A percentile compares a stretch with the other conserved stretches of the same genome.
These are phyloP conservation scores for Eclectus roratus DNA, from an alignment of 2,113 vertebrate genomes.

Conservation along the genomic window DNA sequence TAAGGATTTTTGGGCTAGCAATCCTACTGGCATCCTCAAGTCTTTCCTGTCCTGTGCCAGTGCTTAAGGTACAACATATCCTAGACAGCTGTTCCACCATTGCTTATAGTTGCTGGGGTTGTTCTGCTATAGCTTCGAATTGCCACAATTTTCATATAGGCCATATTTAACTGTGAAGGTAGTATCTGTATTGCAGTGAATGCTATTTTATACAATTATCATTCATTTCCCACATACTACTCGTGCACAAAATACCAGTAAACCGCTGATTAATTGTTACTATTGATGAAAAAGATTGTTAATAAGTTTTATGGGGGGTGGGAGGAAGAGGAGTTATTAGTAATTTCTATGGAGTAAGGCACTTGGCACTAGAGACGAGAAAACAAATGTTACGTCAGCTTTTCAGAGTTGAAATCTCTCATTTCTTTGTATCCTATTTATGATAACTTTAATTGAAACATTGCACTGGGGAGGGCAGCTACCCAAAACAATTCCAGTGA, in stretches of 20 bases:
- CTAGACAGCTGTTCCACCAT: neutral
- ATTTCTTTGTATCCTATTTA: neutral
- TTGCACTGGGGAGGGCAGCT: neutral
- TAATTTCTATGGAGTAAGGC: neutral
- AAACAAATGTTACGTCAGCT: neutral
- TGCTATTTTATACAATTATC: neutral
- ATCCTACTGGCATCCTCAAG: neutral
- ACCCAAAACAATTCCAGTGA: neutral
- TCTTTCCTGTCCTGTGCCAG: neutral
- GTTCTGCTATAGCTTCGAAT: neutral
- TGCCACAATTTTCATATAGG: neutral
- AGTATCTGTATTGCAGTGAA: neutral
- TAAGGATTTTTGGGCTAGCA: neutral
- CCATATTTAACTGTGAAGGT: neutral
- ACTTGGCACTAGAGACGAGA: neutral
- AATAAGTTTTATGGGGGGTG: neutral
- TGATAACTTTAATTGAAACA: neutral
- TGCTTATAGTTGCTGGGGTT: neutral
- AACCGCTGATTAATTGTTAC: neutral
- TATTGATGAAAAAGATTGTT: neutral
- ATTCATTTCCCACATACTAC: neutral
- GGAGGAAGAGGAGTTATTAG: neutral
- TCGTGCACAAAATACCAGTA: neutral
- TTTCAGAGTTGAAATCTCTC: neutral
- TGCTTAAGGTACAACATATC: neutral